Conservation (phyloP, 2,888 invertebrate species). For the Emmelina monodactyla region DNA sequence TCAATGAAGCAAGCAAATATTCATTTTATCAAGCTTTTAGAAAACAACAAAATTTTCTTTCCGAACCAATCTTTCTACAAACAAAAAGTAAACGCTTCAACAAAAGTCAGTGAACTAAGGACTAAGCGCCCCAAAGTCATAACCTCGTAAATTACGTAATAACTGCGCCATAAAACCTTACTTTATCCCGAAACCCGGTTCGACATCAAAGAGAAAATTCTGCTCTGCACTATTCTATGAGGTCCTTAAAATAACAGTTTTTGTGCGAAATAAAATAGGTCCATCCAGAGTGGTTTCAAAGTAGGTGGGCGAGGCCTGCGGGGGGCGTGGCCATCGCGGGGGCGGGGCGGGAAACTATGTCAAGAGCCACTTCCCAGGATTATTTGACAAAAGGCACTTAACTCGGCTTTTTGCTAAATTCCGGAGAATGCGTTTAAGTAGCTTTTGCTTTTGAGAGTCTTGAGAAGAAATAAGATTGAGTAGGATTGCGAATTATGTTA, state of each 20-base stretch:
- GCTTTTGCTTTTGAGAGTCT: neutral
- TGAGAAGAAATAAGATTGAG: too few species aligned
- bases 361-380: constrained; percentile 26
- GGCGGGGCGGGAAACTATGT: constrained; percentile 39
- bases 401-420: constrained; percentile 3
- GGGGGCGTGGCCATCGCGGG: constrained; percentile 25
- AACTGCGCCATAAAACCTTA: neutral
- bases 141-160: neutral
- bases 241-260: constrained; percentile 1
- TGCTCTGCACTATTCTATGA: neutral
- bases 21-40: too few species aligned
- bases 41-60: too few species aligned
- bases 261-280: constrained; percentile 6
- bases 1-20: too few species aligned
- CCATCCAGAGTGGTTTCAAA: neutral
- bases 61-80: too few species aligned
- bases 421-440: neutral
- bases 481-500: too few species aligned
- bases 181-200: too few species aligned
- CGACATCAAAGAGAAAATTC: constrained; percentile 1
- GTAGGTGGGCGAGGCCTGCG: constrained; percentile 12
- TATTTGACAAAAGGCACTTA: constrained; percentile 11
- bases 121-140: too few species aligned
- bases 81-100: too few species aligned
- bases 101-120: too few species aligned